Percentiles rank a stretch among this genome's conserved stretches.
Conservation (phyloP, 2,113 vertebrate species). For the Nothobranchius furzeri region DNA sequence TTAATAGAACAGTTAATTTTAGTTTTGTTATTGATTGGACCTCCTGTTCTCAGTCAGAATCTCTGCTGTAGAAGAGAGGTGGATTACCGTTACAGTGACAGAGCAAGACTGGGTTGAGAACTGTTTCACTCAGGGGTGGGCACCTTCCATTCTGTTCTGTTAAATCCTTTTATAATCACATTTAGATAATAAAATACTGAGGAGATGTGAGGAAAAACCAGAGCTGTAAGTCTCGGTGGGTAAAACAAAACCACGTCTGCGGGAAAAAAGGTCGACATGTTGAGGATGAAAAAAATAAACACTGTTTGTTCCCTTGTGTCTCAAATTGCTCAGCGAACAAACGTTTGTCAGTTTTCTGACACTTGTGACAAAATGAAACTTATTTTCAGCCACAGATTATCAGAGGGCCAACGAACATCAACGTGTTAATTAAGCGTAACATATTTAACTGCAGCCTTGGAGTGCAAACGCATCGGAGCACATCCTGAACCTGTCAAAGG, state of each 20-base stretch:
- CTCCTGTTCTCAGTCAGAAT: not conserved
- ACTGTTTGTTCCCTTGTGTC: too few species aligned
- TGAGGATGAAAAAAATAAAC: too few species aligned
- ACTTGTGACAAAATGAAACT: conserved; percentile 13
- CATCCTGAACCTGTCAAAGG: conserved; percentile 41
- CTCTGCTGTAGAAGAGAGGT: conserved; percentile 4
- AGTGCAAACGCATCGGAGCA: conserved; percentile 27
- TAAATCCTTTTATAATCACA: conserved; percentile 31
- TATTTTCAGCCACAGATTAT: conserved; percentile 23
- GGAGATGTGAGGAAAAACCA: conserved; percentile 27
- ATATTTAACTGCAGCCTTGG: conserved; percentile 55
- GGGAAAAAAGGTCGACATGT: too few species aligned
- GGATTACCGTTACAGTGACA: too few species aligned
- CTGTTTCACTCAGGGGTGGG: not conserved
- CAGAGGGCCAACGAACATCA: conserved; percentile 40
- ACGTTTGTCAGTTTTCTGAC: not conserved
- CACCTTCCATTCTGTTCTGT: conserved; percentile 17
- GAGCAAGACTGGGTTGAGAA: too few species aligned
- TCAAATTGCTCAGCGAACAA: not conserved
- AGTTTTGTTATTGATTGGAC: not conserved
- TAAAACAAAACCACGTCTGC: conserved; percentile 12
- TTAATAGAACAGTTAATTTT: not conserved
- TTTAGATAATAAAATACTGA: conserved; percentile 28
- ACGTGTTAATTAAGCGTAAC: conserved; percentile 53
- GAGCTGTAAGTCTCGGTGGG: not conserved